Percentiles rank a stretch among this genome's conserved stretches.
Evolutionary conservation across 2,888 invertebrate genomes (phyloP).

Genomic region (Salpingus planirostris): DNA sequence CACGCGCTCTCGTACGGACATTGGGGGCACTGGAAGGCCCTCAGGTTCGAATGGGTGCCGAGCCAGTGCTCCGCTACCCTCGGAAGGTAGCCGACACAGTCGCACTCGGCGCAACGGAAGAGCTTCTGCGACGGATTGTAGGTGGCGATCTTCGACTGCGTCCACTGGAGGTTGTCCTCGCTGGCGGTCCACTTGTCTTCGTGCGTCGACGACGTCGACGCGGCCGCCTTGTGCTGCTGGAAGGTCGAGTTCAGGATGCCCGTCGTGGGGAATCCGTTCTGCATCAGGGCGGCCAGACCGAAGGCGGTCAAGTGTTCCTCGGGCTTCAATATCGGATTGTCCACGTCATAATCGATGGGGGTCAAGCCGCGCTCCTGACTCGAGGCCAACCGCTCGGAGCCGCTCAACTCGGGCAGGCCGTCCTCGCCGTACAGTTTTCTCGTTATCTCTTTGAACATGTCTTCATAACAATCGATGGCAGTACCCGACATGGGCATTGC

Average conservation of each 20-base stretch:
- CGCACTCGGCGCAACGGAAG: constrained; percentile 67
- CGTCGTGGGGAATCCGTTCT: constrained; percentile 60
- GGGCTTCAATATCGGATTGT: constrained; percentile 49
- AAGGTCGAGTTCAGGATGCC: constrained; percentile 55
- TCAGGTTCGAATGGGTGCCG: constrained; percentile 60
- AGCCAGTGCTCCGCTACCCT: constrained; percentile 71
- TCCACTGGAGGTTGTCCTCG: constrained; percentile 64
- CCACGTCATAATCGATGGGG: constrained; percentile 45
- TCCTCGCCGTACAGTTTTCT: constrained; percentile 86
- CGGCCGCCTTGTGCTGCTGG: constrained; percentile 41
- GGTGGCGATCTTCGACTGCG: constrained; percentile 70
- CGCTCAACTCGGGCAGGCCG: constrained; percentile 40
- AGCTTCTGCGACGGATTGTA: constrained; percentile 69
- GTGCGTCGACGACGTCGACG: constrained; percentile 10
- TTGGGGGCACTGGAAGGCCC: constrained; percentile 55
- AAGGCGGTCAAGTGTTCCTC: constrained; percentile 66
- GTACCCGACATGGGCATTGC: constrained; percentile 51
- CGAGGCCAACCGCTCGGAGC: constrained; percentile 32
- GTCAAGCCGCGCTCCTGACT: constrained; percentile 35
- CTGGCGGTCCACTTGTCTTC: constrained; percentile 57
- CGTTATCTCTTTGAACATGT: constrained; percentile 87
- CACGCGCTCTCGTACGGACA: constrained; percentile 69
- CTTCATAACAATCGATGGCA: constrained; percentile 65
- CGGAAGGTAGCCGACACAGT: constrained; percentile 65
- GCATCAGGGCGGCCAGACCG: constrained; percentile 69